Base-by-base conservation (phyloP, 2,797 vertebrate species). In the Gallinago solitaria region DNA sequence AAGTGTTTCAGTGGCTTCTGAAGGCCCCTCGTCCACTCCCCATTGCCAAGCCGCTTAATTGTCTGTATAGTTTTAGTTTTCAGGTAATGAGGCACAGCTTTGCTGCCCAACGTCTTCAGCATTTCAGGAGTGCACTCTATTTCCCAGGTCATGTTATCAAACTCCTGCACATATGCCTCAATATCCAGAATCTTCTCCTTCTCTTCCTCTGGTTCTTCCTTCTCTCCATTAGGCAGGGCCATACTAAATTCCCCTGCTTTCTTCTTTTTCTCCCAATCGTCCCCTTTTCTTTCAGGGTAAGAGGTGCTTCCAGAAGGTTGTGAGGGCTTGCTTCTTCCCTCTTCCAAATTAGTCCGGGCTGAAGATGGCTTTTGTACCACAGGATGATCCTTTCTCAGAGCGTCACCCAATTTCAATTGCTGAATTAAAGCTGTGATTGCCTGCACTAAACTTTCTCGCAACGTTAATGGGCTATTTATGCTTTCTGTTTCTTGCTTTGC, bases 101-200 rank as follows among this genome's bases (percentile, higher is more conserved):
- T 98, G 91, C 97, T 98, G 28, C 96, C 97, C 68, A 98, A 90
- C 5, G 97, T 98, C 93, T 98, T 98, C 16, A 98, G 91, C 63
- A 80, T 95, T 83, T 98, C 98, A 11, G 98, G 97, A 33, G 98
- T 98, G 33, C 98, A 98, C 65, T 98, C 98, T 4, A 98, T 98
- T 96, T 98, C 98, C 98, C 98, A 98, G 5, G 98, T 98, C 98
- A 98, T 98, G 70, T 97, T 98, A 95, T 98, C 98, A 27, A 98
- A 98, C 91, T 98, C 98, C 93, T 97, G 97, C 37, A 97, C 86
- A 5, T 87, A 93, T 3, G 68, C 45, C 48, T 97, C 98, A 15
- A 95, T 48, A n/a, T 97, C 95, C 54, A 91, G 50, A 39, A 88
- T 43, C 18, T 60, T 83, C 53, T 16, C 82, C 18, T 82, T 70